Conservation (phyloP, 2,797 vertebrate genomes). For the Pipistrellus pygmaeus region DNA sequence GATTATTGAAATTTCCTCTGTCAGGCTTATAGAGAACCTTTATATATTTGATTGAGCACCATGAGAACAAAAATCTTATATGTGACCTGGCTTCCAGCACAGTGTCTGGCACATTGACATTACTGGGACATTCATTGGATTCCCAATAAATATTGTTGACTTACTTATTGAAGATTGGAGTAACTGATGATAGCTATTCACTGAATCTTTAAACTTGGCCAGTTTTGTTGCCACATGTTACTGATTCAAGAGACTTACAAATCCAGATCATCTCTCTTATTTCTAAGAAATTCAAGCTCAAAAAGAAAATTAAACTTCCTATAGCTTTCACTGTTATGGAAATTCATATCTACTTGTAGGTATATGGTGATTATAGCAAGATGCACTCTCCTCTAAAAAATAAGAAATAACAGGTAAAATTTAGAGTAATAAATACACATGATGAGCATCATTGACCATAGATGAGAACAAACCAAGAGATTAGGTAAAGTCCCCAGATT, state of each 20-base stretch:
- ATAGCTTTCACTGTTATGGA: neutral
- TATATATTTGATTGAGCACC: neutral
- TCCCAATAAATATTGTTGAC: neutral
- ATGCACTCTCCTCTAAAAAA: no score
- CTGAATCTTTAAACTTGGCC: neutral
- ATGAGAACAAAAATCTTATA: neutral
- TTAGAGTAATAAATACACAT: neutral
- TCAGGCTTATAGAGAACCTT: neutral
- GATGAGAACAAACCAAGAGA: neutral
- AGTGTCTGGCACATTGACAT: neutral
- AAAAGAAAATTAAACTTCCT: neutral
- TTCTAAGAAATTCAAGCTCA: neutral
- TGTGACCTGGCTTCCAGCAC: no score
- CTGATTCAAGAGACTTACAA: neutral
- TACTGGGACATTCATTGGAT: neutral
- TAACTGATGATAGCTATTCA: neutral
- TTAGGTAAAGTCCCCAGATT: neutral
- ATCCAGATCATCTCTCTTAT: neutral
- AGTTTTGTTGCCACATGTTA: neutral
- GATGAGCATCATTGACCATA: neutral
- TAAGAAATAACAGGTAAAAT: neutral
- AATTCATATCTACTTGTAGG: neutral
- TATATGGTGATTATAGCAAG: neutral
- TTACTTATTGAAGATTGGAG: neutral
- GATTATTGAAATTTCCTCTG: neutral